These are phyloP conservation scores for Isoperla grammatica DNA, from an alignment of 2,888 invertebrate species.

Conservation along the genomic window DNA sequence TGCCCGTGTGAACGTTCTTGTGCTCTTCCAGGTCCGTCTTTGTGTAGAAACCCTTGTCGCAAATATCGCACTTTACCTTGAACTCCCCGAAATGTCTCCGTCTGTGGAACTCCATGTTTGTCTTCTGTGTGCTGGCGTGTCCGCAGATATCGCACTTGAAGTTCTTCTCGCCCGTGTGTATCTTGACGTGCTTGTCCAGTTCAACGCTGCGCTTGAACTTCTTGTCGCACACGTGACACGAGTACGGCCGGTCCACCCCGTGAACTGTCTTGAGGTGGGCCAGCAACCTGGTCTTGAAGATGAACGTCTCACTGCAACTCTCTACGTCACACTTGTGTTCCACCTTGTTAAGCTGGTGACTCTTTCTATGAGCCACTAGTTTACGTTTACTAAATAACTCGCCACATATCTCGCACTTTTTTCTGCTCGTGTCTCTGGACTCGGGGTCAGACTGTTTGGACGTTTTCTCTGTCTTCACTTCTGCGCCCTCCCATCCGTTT, in stretches of 20 bases:
- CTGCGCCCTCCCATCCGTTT: conserved; percentile 5
- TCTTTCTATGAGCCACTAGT: conserved; percentile 11
- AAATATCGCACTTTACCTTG: conserved; percentile 45
- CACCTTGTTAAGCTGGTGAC: conserved; percentile 36
- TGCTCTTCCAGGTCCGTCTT: conserved; percentile 35
- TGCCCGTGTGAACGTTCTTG: conserved; percentile 28
- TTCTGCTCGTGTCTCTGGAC: not conserved
- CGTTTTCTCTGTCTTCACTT: not conserved
- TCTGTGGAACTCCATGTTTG: conserved; percentile 32
- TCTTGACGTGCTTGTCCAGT: conserved; percentile 23
- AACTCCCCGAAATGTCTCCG: conserved; percentile 29
- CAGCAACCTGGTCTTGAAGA: conserved; percentile 39
- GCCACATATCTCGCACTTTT: conserved; percentile 12
- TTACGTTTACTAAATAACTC: conserved; percentile 5
- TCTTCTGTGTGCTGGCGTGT: conserved; percentile 38
- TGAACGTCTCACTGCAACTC: conserved; percentile 43
- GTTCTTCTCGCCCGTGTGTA: conserved; percentile 37
- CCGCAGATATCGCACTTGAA: conserved; percentile 38
- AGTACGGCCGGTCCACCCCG: conserved; percentile 39
- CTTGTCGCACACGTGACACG: conserved; percentile 37
- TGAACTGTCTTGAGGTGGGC: conserved; percentile 38
- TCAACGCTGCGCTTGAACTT: conserved; percentile 20
- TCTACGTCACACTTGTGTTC: conserved; percentile 44
- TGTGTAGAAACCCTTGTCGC: conserved; percentile 49
- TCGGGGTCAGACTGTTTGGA: not conserved